Base-by-base conservation (phyloP, 2,797 vertebrate species). In the Muraenolepis orangiensis region DNA sequence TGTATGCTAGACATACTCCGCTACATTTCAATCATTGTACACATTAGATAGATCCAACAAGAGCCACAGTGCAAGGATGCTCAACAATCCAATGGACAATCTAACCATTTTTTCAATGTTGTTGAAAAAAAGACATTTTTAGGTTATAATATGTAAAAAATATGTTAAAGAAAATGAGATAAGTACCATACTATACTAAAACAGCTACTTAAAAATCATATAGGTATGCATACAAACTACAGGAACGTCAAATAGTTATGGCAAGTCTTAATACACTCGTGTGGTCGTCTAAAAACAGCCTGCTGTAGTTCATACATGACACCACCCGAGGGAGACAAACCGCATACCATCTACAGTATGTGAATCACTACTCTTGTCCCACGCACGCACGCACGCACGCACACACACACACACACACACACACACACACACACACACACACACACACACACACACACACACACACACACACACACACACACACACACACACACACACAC, bases 281-380 rank as follows among this genome's bases (percentile, higher is more conserved):
- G 51, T 64, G 57, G 23, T 26, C 7, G 14, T 61, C n/a, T 64
- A 64, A 26, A 61, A 78, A 77, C 78, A 74, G 30, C 4, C 7
- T 57, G 6, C 2, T 86, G 83, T 72, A 86, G 78, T 85, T 82
- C 73, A 78, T 32, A 2, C 32, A 72, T 67, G 78, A 32, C 28
- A 72, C 84, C 85, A 87, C 82, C 73, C 30, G 85, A 76, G 77
- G 87, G 87, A 6, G 80, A 85, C 86, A 88, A 79, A 89, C 66
- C 14, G n/a, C n/a, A 61, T 72, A 69, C 78, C 74, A 40, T 51
- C 64, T 72, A 38, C 70, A 70, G 30, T 71, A 69, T 78, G 73
- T 78, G 84, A 57, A 23, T 57, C 51, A 57, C 18, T 23, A 57
- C 57, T 64, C 57, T 26, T 64, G n/a, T 26, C n/a, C 10, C n/a